Conservation (phyloP, 1,140 invertebrate species). For the Drosophila watanabei region DNA sequence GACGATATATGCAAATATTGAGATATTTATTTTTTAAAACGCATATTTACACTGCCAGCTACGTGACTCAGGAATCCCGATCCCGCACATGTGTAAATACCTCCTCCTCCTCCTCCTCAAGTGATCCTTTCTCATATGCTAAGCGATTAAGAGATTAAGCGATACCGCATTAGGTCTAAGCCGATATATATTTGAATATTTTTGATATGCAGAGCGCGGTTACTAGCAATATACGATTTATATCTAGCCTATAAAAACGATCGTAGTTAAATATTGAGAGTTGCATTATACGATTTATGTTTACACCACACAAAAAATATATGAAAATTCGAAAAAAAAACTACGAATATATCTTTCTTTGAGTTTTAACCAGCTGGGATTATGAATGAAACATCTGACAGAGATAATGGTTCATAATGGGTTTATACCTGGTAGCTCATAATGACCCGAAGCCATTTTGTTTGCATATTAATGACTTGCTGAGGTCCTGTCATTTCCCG, state of each 20-base stretch:
- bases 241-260: constrained; percentile 28
- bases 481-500: constrained; percentile 42
- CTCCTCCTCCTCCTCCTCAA: constrained; percentile 76
- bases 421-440: background rate
- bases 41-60: constrained; percentile 72
- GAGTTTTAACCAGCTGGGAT: background rate
- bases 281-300: constrained; percentile 72
- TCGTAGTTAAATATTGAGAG: constrained; percentile 74
- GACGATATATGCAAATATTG: constrained; percentile 78
- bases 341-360: background rate
- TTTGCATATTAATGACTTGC: constrained; percentile 26
- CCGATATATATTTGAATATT: constrained; percentile 68
- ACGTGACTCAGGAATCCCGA: constrained; percentile 70
- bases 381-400: constrained; percentile 1
- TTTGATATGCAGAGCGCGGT: constrained; percentile 69
- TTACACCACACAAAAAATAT: constrained; percentile 63
- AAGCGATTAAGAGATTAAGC: constrained; percentile 79
- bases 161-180: constrained; percentile 45
- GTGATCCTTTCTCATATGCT: constrained; percentile 82
- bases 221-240: constrained; percentile 77
- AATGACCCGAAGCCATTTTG: constrained; percentile 5
- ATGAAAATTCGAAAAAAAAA: constrained; percentile 31
- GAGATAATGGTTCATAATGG: background rate
- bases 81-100: constrained; percentile 78
- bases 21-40: constrained; percentile 79